Conservation (phyloP, 2,888 invertebrate species). For the Fragum sueziense region DNA sequence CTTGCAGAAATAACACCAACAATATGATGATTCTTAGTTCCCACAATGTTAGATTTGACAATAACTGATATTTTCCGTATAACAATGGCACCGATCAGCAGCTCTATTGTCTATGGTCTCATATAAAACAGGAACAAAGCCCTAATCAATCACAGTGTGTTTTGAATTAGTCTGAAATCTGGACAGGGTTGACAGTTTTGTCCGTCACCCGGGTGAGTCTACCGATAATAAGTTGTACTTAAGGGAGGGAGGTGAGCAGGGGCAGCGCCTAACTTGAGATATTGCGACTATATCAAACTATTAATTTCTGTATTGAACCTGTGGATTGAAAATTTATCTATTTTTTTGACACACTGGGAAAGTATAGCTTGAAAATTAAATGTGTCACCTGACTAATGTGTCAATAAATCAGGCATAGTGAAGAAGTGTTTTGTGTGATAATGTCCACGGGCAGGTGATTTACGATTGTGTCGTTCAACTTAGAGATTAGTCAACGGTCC, state of each 20-base stretch:
- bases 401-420: slow-evolving; percentile 13
- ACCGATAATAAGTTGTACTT: background rate
- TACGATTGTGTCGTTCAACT: slow-evolving; percentile 42
- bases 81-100: too few species aligned
- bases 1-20: too few species aligned
- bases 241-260: background rate
- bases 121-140: background rate
- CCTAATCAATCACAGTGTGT: background rate
- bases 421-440: slow-evolving; percentile 25
- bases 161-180: background rate
- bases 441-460: slow-evolving; percentile 40
- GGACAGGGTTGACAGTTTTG: background rate
- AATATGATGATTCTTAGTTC: too few species aligned
- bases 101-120: too few species aligned
- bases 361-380: slow-evolving; percentile 16
- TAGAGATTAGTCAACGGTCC: slow-evolving; percentile 52
- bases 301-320: slow-evolving; percentile 21
- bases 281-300: slow-evolving; percentile 19
- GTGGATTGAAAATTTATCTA: slow-evolving; percentile 16
- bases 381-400: slow-evolving; percentile 24
- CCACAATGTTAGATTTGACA: too few species aligned
- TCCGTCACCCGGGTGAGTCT: background rate
- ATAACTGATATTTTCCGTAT: too few species aligned
- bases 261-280: background rate
- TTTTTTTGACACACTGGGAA: slow-evolving; percentile 23